Base-by-base conservation (phyloP, 2,113 vertebrate species). In the Echinops telfairi region DNA sequence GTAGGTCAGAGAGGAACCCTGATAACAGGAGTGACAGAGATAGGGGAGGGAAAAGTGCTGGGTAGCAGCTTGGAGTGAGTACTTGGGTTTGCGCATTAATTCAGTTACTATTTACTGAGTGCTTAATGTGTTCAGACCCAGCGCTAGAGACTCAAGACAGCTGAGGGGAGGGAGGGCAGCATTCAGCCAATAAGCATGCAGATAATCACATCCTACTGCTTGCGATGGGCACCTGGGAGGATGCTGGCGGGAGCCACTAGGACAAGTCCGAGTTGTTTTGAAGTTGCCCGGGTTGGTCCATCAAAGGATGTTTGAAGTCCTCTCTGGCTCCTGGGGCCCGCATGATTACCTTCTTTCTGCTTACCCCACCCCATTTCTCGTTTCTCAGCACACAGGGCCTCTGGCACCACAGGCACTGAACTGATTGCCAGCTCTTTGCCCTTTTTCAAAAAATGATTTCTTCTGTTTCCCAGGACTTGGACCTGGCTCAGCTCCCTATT, bases 1-100 rank as follows among this genome's bases (percentile, higher is more conserved):
- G 57, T 78, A 19, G 84, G 11, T 80, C 81, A 91, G 40, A 82
- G 80, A 88, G 92, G 81, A 71, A 83, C 71, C 58, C 83, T 27
- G 25, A 31, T 3, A 16, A 75, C 31, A 29, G 22, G 36, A 77
- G 36, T 78, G 86, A 73, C 36, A 58, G 29, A 40, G 36, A 31
- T 58, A 68, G 3, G 79, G 68, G 22, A 83, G 79, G 43, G 88
- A 79, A 38, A 90, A 6, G n/a, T 82, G 6, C 40, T 23, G 17
- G 40, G 23, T 27, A 82, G 27, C 76, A 89, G 62, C 1, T 20
- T 38, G 64, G 20, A 62, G 76, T 75, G 20, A 79, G 78, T 83
- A 66, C 66, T 70, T 88, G 36, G 19, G 23, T 38, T 53, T 29
- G 73, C 57, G 91, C 57, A 22, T 68, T 87, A 83, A 81, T 57